Evolutionary conservation across 2,797 vertebrate genomes (phyloP).

Genomic region (Takifugu rubripes): DNA sequence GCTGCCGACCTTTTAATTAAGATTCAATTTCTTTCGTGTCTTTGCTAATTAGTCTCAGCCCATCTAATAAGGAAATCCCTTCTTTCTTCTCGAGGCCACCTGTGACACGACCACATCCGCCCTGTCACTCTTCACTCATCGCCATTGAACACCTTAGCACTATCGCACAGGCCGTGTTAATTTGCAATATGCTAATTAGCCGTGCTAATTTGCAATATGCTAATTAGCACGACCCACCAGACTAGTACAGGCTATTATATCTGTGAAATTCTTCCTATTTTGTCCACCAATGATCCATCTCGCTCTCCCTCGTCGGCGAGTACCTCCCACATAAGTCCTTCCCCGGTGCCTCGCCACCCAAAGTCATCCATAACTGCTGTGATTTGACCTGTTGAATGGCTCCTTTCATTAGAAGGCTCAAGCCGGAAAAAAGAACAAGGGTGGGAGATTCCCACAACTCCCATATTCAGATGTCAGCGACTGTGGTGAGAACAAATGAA

Average conservation of each 20-base stretch:
- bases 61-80: constrained; percentile 61
- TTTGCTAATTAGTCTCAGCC: constrained; percentile 58
- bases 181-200: no score
- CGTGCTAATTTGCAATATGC: no score
- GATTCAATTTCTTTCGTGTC: constrained; percentile 48
- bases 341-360: constrained; percentile 21
- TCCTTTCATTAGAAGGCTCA: constrained; percentile 31
- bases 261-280: no score
- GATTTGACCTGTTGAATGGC: constrained; percentile 34
- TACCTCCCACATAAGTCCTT: constrained; percentile 20
- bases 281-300: no score
- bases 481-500: constrained; percentile 21
- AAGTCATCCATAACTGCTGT: constrained; percentile 31
- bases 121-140: not conserved
- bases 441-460: constrained; percentile 13
- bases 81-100: not conserved
- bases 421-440: constrained; percentile 20
- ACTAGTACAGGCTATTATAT: no score
- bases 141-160: no score
- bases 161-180: no score
- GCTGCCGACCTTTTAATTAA: constrained; percentile 58
- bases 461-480: constrained; percentile 28
- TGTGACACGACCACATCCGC: constrained; percentile 22
- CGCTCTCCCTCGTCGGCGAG: not conserved
- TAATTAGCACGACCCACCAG: no score